Base-by-base conservation (phyloP, 2,888 invertebrate species). In the Eristalis pertinax region DNA sequence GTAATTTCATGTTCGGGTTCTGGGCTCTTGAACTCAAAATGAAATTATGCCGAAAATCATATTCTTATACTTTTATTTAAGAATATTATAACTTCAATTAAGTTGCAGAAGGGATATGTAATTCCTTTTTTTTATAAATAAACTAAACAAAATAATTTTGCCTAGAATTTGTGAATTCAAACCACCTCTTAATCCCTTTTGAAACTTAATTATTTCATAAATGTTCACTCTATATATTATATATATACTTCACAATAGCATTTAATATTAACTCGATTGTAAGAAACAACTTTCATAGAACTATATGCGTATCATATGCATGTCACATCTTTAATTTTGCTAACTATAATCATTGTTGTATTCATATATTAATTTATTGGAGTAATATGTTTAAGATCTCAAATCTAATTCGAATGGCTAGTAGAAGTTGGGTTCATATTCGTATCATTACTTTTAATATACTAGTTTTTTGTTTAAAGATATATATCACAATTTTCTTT, bases 1-100 rank as follows among this genome's bases (percentile, higher is more conserved):
- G 83, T 67, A 80, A 84, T 81, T 89, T 89, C 89, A 89, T 89
- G 82, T 87, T 79, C 77, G 89, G 89, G 88, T 89, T 90, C 90
- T 84, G 90, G 90, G 90, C 90, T 90, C 90, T 62, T 88, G 90
- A 90, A 90, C 89, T 60, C 89, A 90, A 78, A 88, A 89, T 89
- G 89, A 90, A 89, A 89, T 80, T 69, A 41, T 83, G 87, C 89
- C 88, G 72, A 79, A 38, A 76, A 68, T 4, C 29, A 19, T 15
- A 56, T 50, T 38, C 63, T 38, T 35, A 35, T 22, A 4, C 24
- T 50, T 50, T 24, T 4, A n/a, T 13, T 50, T 26, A 58, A 78
- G 32, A 26, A 15, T 56, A 50, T 38, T 41, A n/a, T 56, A 62
- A 26, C 43, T 26, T 62, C 50, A 84, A 89, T 85, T 77, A 76